Base-by-base conservation (phyloP, 2,888 invertebrate species). In the Cataglyphis albicans region DNA sequence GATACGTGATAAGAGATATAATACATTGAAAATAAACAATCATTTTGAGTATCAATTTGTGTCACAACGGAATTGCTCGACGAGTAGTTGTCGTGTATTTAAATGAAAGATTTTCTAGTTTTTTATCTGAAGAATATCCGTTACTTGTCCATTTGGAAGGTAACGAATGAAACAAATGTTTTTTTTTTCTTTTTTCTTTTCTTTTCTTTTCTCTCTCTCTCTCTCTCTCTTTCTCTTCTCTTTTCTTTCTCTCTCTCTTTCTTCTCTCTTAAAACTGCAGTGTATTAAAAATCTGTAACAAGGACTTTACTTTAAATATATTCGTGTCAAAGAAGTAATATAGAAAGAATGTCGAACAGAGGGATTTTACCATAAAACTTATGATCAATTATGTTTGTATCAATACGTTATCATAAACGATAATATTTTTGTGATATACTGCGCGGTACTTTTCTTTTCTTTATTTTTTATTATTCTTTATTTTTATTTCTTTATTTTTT, bases 361-460 rank as follows among this genome's bases (percentile, higher is more conserved):
- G 32, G 6, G 41, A 55, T 59, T 61, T 32, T 59, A 59, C 15
- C 10, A 73, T 18, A 59, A 72, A 72, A 72, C 35, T 25, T 38
- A 52, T 0, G 21, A 0, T 21, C 18, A 38, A 18, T 38, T 12
- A 9, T 57, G 25, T 57, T 59, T n/a, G 18, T 57, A 3, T 6
- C 15, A 68, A 68, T n/a, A 48, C 7, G 6, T 52, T 18, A 68
- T 35, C 5, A 21, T 35, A 44, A 9, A 21, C 6, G 12, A 67
- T 32, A 52, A 29, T 12, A 18, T 48, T 48, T 48, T 18, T 1
- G 6, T 25, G 25, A 25, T 25, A 25, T 25, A 48, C 18, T 15
- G 6, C 5, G 6, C 1, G 10, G 21, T 0, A 21, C 10, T 2
- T 12, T 44, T 41, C 9, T 41, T 41, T 41, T 29, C 18, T 44